Conservation (phyloP, 64 coral and sea anemone genomes). For the Montipora capricornis region DNA sequence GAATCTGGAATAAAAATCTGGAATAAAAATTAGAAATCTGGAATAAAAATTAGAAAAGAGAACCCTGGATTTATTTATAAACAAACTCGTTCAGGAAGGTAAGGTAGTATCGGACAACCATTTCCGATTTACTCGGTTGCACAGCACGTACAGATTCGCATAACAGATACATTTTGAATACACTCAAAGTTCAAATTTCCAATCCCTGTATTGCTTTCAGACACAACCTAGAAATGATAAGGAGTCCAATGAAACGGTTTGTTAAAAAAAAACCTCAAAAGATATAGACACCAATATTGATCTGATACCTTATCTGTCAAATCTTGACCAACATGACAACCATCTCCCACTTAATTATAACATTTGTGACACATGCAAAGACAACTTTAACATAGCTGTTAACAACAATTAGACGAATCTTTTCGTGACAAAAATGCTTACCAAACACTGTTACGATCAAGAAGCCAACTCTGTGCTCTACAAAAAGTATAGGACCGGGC, state of each 20-base stretch:
- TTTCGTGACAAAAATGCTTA: background rate
- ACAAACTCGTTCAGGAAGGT: background rate
- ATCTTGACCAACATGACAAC: background rate
- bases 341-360: background rate
- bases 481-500: background rate
- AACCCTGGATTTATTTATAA: background rate
- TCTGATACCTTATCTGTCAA: background rate
- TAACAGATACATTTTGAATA: background rate
- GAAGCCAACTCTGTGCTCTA: background rate
- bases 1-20: background rate
- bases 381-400: background rate
- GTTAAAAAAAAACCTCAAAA: no score
- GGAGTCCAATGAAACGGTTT: background rate
- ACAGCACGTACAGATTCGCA: conserved; percentile 5
- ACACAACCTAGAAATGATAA: background rate
- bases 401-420: background rate
- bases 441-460: background rate
- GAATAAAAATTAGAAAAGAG: background rate
- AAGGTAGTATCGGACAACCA: background rate
- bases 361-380: background rate
- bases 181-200: background rate
- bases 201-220: background rate
- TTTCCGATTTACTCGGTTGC: background rate
- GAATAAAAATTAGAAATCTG: background rate
- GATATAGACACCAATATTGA: no score